A percentile compares a stretch with the other conserved stretches of the same genome.
Conservation (phyloP, 2,888 invertebrate genomes). For the Poecilobothrus nobilitatus region DNA sequence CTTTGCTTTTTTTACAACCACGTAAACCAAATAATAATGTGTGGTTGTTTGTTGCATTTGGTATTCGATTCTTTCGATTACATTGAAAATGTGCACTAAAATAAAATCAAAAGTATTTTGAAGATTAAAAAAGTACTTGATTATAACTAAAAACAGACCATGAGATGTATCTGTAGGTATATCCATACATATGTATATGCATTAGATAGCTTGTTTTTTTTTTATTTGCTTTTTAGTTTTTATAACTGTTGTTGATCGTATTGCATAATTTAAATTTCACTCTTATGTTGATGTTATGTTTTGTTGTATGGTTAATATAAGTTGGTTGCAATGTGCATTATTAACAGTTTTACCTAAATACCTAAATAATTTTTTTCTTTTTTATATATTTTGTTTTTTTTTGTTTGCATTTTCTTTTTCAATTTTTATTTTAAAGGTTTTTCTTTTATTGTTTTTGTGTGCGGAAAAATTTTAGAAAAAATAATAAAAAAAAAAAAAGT, state of each 20-base stretch:
- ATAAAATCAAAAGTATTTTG: conserved; percentile 1
- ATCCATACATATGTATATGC: background rate
- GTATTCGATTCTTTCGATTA: too few species aligned
- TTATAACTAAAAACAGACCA: too few species aligned
- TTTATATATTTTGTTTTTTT: too few species aligned
- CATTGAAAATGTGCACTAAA: background rate
- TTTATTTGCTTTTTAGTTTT: too few species aligned
- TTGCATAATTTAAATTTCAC: conserved; percentile 3
- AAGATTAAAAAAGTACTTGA: background rate
- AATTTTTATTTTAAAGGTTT: background rate
- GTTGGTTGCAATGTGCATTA: background rate
- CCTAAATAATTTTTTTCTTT: background rate
- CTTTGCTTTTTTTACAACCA: too few species aligned
- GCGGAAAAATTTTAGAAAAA: background rate
- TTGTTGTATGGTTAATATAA: background rate
- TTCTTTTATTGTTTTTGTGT: background rate
- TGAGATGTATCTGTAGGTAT: too few species aligned
- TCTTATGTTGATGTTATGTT: background rate
- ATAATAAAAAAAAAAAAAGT: too few species aligned
- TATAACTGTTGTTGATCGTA: background rate
- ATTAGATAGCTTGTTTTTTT: background rate
- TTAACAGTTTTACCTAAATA: conserved; percentile 1
- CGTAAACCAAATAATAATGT: too few species aligned
- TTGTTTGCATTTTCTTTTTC: too few species aligned
- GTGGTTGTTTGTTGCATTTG: too few species aligned